Conservation (phyloP, 1,140 invertebrate genomes). For the Aphis gossypii region DNA sequence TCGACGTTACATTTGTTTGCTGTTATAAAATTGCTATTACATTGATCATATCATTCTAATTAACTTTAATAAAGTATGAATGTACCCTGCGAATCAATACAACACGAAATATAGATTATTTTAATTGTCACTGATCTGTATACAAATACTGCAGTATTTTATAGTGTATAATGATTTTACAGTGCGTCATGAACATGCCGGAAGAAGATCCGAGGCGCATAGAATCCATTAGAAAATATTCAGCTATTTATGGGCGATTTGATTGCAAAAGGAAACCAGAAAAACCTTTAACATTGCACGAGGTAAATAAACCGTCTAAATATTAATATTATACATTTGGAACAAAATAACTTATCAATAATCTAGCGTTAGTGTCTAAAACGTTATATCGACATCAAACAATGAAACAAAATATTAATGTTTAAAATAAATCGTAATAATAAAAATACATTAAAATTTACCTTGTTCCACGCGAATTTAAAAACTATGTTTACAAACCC, state of each 20-base stretch:
- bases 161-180: slow-evolving; percentile 22
- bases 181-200: slow-evolving; percentile 87
- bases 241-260: slow-evolving; percentile 95
- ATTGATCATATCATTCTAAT: background rate
- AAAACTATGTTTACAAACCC: slow-evolving; percentile 50
- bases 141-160: background rate
- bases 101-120: background rate
- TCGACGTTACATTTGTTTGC: background rate
- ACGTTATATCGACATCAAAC: background rate
- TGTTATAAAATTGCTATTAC: background rate
- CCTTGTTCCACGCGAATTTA: background rate
- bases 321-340: background rate
- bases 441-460: background rate
- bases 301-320: slow-evolving; percentile 69
- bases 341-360: background rate
- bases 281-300: slow-evolving; percentile 94
- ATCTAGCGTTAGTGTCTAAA: background rate
- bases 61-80: background rate
- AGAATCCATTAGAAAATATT: slow-evolving; percentile 94
- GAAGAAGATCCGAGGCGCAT: slow-evolving; percentile 86
- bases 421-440: background rate
- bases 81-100: background rate
- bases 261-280: slow-evolving; percentile 95
- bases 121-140: background rate
- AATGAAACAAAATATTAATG: background rate